Evolutionary conservation across 2,888 invertebrate species (phyloP), one percentile per base, ranked within the genome.

Genomic region (Adelphocoris suturalis): DNA sequence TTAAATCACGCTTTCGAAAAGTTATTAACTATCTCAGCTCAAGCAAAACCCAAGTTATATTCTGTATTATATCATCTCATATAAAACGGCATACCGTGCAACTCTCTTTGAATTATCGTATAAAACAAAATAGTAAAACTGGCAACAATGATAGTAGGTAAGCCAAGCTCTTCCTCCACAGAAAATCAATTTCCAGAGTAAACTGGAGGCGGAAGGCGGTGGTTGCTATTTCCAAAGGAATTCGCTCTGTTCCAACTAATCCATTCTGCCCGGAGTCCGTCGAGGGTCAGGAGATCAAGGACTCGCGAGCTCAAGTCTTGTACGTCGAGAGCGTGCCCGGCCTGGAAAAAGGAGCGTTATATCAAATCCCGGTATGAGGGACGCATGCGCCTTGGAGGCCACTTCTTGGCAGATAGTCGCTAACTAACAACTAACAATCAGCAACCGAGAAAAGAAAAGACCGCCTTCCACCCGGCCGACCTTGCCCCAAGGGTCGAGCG

Each of bases 221-320:
- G 68, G 11, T 19, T 68, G 23, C 23, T 19, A 68, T 68, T 68
- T 68, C 68, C 68, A 68, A 68, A 68, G 68, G 68, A 68, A 68
- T 68, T 68, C 68, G 27, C 68, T 68, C 68, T 23, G 68, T 68
- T 68, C 68, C 68, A 68, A 68, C 68, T 68, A 68, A 68, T 68
- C 68, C 68, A 68, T 68, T 68, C 68, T 68, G 68, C 68, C 23
- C 11, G 68, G 68, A 13, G 68, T 68, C 19, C 68, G 68, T 23
- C 23, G 23, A 19, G 68, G 68, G 68, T 68, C 68, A 68, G 68
- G 68, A 23, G 68, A 68, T 68, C 68, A 68, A 68, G 68, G 68
- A 23, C 68, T 68, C 68, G 57, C 37, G 2, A 37, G 37, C 16
- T 52, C 52, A 14, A 11, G 13, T 52, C 52, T 52, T 52, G 52